Evolutionary conservation across 2,797 vertebrate species (phyloP).

Genomic region (Vireo griseus): DNA sequence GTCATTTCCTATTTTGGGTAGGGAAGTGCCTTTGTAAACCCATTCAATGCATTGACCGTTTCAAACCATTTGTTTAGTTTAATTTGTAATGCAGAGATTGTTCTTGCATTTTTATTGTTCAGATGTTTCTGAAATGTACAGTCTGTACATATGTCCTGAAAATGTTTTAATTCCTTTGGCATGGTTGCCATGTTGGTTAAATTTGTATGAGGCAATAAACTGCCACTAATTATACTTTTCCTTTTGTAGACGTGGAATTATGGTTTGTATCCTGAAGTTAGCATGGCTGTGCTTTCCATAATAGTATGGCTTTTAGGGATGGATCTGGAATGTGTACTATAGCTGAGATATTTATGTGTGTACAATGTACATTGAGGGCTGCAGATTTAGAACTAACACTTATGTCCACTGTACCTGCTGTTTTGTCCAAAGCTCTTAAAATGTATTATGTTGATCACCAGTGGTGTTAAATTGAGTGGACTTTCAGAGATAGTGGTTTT

Average conservation of each 20-base stretch:
- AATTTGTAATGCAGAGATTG: slow-evolving; percentile 72
- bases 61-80: slow-evolving; percentile 72
- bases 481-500: slow-evolving; percentile 48
- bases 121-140: slow-evolving; percentile 82
- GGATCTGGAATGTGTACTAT: slow-evolving; percentile 68
- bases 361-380: slow-evolving; percentile 65
- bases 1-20: slow-evolving; percentile 78
- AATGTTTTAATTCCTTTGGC: slow-evolving; percentile 91
- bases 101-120: slow-evolving; percentile 81
- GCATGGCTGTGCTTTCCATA: slow-evolving; percentile 75
- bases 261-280: slow-evolving; percentile 77
- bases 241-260: slow-evolving; percentile 77
- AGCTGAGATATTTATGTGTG: slow-evolving; percentile 71
- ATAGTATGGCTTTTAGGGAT: slow-evolving; percentile 71
- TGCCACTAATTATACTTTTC: slow-evolving; percentile 82
- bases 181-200: slow-evolving; percentile 82
- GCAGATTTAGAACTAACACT: slow-evolving; percentile 64
- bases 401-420: slow-evolving; percentile 70
- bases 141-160: slow-evolving; percentile 90
- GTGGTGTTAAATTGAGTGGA: slow-evolving; percentile 63
- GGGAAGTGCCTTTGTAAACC: slow-evolving; percentile 86
- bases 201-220: slow-evolving; percentile 88
- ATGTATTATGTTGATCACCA: slow-evolving; percentile 64
- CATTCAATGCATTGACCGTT: slow-evolving; percentile 75
- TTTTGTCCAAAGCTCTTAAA: slow-evolving; percentile 65